A percentile compares a stretch with the other conserved stretches of the same genome.
Conservation (phyloP, 2,888 invertebrate species). For the Oscheius sp. region DNA sequence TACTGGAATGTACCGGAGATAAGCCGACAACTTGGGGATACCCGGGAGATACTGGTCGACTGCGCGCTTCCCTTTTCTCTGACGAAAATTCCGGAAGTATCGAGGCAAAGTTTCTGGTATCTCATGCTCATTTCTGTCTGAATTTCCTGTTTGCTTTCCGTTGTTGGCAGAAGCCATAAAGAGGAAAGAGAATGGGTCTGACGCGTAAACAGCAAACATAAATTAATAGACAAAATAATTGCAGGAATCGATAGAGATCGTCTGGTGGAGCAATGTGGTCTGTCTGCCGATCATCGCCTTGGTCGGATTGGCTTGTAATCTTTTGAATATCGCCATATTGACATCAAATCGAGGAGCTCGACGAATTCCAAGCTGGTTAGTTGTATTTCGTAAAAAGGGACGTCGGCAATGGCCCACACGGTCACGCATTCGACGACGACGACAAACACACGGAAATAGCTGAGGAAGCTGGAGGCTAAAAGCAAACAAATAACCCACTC, state of each 20-base stretch:
- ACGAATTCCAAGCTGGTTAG: conserved; percentile 70
- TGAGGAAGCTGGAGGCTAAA: conserved; percentile 10
- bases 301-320: conserved; percentile 69
- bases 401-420: conserved; percentile 8
- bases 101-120: no score
- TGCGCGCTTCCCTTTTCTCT: no score
- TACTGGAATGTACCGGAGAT: no score
- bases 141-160: no score
- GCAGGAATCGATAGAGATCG: conserved; percentile 58
- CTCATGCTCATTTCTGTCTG: no score
- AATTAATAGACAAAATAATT: conserved; percentile 27
- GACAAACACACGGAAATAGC: conserved; percentile 30
- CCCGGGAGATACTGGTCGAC: no score
- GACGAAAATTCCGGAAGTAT: no score
- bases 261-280: conserved; percentile 70
- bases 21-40: no score
- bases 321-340: conserved; percentile 68
- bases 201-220: conserved; percentile 27
- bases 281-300: conserved; percentile 67
- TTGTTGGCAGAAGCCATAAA: not conserved
- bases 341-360: conserved; percentile 66
- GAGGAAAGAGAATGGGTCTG: not conserved
- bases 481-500: conserved; percentile 14
- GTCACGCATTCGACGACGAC: conserved; percentile 11
- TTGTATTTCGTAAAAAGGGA: not conserved